These are phyloP conservation scores for Ochotona princeps DNA, from an alignment of 2,113 vertebrate species.

Conservation along the genomic window DNA sequence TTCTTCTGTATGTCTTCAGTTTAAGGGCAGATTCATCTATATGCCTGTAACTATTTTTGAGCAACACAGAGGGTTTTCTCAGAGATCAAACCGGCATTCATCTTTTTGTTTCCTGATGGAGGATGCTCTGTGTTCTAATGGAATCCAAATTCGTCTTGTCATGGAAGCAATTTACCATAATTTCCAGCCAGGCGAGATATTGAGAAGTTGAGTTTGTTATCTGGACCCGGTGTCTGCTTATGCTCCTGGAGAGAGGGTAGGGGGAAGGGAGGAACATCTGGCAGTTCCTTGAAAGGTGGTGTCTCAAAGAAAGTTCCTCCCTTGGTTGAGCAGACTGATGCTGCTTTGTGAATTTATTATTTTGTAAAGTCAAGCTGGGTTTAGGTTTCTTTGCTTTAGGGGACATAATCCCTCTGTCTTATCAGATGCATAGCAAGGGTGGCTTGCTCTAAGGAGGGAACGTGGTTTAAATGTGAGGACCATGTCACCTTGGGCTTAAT, in stretches of 20 bases:
- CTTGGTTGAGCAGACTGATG: background rate
- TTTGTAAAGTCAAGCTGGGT: conserved; percentile 22
- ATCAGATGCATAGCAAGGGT: background rate
- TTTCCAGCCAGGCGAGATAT: conserved; percentile 51
- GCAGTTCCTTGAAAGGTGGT: conserved; percentile 2
- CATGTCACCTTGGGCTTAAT: background rate
- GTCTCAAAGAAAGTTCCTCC: conserved; percentile 4
- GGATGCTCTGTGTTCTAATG: background rate
- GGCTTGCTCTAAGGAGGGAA: background rate
- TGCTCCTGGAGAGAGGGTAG: background rate
- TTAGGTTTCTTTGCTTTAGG: conserved; percentile 10
- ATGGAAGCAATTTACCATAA: conserved; percentile 5
- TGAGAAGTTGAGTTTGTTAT: conserved; percentile 38
- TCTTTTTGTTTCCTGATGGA: background rate
- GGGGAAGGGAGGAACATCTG: background rate
- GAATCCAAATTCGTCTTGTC: conserved; percentile 52
- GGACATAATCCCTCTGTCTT: background rate
- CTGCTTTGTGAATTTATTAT: conserved; percentile 26
- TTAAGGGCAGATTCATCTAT: conserved; percentile 26
- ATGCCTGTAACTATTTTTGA: conserved; percentile 36
- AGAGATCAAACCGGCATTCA: background rate
- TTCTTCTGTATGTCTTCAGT: background rate
- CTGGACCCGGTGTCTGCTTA: background rate
- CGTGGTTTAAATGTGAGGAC: background rate
- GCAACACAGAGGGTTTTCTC: background rate